Conservation (phyloP, 2,797 vertebrate species). For the Eremophila alpestris region DNA sequence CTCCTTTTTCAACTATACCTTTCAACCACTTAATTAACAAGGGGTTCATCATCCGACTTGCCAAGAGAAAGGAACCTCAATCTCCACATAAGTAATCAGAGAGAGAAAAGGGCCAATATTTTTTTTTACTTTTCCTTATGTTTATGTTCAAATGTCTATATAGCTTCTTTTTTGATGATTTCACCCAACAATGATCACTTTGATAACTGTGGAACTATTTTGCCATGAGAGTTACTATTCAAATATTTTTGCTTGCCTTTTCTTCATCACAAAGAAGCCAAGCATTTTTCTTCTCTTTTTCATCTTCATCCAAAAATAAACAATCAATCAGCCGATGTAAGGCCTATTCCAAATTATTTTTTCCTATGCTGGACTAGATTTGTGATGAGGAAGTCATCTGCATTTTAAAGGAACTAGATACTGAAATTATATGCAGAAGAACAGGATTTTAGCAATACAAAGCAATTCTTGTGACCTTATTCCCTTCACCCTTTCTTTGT, state of each 20-base stretch:
- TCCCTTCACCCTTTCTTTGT: background rate
- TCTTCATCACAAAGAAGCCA: background rate
- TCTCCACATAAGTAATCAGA: background rate
- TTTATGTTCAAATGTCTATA: background rate
- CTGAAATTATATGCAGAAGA: background rate
- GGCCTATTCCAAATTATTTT: background rate
- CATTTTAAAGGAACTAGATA: background rate
- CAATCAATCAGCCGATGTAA: background rate
- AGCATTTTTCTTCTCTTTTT: background rate
- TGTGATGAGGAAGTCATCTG: background rate
- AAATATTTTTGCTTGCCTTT: background rate
- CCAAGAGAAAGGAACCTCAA: background rate
- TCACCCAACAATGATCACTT: background rate
- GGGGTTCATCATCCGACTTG: background rate
- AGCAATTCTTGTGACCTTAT: background rate
- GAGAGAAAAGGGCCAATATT: background rate
- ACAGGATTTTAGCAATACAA: background rate
- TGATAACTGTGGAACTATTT: background rate
- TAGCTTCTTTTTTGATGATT: background rate
- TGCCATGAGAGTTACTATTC: background rate
- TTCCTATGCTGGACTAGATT: background rate
- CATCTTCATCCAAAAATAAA: background rate
- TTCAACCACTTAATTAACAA: slow-evolving; percentile 25
- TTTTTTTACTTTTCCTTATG: background rate
- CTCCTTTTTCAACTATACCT: background rate